Percentiles rank a stretch among this genome's conserved stretches.
These are phyloP conservation scores for Orchestia grillus DNA, from an alignment of 1,140 invertebrate genomes.

Conservation along the genomic window DNA sequence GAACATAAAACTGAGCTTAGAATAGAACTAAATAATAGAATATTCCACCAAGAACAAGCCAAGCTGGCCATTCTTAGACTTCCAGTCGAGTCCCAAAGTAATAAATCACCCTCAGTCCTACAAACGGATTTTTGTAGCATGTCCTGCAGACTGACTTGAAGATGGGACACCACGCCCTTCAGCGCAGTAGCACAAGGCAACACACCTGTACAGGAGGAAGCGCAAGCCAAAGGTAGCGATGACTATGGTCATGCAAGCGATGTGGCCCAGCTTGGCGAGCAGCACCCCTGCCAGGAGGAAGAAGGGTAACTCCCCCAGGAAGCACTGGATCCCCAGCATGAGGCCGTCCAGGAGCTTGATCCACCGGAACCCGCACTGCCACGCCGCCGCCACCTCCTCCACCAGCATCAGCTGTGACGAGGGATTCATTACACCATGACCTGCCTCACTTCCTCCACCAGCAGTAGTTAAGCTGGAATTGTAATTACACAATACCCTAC, in stretches of 20 bases:
- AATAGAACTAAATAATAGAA: background rate
- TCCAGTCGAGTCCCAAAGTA: too few species aligned
- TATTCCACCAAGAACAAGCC: background rate
- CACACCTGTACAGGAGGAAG: constrained; percentile 83
- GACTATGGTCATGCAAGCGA: constrained; percentile 85
- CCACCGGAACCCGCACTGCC: constrained; percentile 70
- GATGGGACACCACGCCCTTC: too few species aligned
- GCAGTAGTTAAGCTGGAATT: too few species aligned
- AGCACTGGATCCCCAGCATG: constrained; percentile 83
- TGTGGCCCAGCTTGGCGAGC: constrained; percentile 85
- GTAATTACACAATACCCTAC: too few species aligned
- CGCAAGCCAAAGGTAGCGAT: constrained; percentile 82
- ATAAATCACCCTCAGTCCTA: too few species aligned
- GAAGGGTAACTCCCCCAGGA: constrained; percentile 89
- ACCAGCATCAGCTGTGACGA: constrained; percentile 74
- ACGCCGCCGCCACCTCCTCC: constrained; percentile 77
- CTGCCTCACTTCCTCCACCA: too few species aligned
- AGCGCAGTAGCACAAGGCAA: background rate
- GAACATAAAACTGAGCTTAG: background rate
- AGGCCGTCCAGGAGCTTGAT: constrained; percentile 86
- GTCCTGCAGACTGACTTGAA: too few species aligned
- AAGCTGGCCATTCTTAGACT: too few species aligned
- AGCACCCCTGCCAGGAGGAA: constrained; percentile 87
- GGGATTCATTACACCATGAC: background rate
- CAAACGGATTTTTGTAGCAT: too few species aligned